A percentile compares a stretch with the other conserved stretches of the same genome.
Evolutionary conservation across 2,113 vertebrate species (phyloP).

Genomic region (Eublepharis macularius): DNA sequence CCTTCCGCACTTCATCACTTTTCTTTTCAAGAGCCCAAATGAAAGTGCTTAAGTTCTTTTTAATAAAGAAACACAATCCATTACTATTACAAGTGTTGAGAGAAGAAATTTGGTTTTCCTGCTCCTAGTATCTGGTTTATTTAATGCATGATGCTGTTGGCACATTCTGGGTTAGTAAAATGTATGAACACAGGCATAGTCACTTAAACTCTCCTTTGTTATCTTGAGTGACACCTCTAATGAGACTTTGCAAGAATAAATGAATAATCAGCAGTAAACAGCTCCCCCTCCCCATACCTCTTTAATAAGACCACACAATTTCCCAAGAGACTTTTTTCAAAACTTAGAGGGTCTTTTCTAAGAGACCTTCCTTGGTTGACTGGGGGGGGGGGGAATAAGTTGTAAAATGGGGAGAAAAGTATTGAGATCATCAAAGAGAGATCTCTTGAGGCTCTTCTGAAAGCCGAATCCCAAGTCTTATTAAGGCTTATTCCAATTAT

Average conservation of each 20-base stretch:
- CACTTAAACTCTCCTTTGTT: neutral
- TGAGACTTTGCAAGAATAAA: neutral
- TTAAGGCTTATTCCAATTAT: neutral
- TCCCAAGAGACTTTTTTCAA: neutral
- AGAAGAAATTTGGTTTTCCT: neutral
- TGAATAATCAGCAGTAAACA: neutral
- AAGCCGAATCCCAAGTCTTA: neutral
- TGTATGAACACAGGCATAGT: neutral
- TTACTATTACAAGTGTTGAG: neutral
- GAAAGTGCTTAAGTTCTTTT: neutral
- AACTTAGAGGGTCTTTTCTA: neutral
- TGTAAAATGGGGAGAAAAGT: neutral
- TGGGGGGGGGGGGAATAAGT: neutral
- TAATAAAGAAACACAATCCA: neutral
- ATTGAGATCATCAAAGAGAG: neutral
- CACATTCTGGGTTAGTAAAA: neutral
- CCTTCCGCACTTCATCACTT: neutral
- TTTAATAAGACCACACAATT: constrained; percentile 14
- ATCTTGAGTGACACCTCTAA: constrained; percentile 12
- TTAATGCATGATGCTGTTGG: neutral
- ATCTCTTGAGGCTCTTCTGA: neutral
- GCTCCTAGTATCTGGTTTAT: neutral
- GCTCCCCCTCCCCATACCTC: neutral
- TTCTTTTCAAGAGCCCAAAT: neutral
- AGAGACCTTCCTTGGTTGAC: neutral